Conservation (phyloP, 2,113 vertebrate genomes). For the Pica pica region DNA sequence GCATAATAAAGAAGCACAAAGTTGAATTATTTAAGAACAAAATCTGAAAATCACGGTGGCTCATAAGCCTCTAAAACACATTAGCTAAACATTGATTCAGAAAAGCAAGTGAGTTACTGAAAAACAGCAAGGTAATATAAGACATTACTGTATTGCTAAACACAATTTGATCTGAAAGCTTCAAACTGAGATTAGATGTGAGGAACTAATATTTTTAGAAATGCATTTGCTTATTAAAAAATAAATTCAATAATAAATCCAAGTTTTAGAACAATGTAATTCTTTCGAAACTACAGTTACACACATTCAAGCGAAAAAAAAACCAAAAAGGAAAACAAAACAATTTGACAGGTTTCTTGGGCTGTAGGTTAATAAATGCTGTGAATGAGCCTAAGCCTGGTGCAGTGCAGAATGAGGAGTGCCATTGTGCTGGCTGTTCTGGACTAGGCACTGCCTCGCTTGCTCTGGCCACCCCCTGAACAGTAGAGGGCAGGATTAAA, state of each 20-base stretch:
- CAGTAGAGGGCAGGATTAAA: neutral
- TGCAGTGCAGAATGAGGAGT: neutral
- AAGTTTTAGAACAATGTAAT: neutral
- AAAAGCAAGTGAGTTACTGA: neutral
- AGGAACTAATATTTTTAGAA: neutral
- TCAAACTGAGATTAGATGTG: neutral
- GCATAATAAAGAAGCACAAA: neutral
- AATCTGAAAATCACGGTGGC: neutral
- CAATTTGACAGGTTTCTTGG: neutral
- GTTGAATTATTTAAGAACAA: neutral
- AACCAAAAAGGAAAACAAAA: neutral
- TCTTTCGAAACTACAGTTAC: neutral
- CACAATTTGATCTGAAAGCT: neutral
- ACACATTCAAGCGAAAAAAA: neutral
- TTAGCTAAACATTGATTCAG: neutral
- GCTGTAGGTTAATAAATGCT: neutral
- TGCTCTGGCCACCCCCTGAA: neutral
- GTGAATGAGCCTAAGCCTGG: neutral
- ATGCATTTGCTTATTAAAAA: neutral
- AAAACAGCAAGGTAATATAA: neutral
- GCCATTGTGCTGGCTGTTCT: neutral
- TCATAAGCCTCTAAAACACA: neutral
- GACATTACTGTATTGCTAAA: neutral
- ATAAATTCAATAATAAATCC: neutral
- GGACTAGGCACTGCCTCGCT: accelerated